Evolutionary conservation across 2,797 vertebrate species (phyloP).

Genomic region (Cryptoprocta ferox): DNA sequence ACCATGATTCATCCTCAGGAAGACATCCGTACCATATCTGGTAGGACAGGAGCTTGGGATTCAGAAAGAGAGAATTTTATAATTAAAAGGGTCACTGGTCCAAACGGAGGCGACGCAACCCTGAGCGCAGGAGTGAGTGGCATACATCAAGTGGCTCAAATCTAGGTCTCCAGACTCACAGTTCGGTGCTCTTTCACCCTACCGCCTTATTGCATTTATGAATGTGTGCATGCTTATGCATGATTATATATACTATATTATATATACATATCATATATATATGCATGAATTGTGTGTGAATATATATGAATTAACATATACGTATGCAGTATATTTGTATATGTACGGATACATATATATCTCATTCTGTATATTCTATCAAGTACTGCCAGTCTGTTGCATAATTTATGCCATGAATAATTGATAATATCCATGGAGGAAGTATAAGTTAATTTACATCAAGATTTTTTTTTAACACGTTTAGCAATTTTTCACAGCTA

Average conservation of each 20-base stretch:
- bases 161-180: not conserved
- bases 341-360: not conserved
- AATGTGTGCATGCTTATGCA: not conserved
- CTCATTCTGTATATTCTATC: constrained; percentile 34
- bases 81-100: not conserved
- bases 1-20: not conserved
- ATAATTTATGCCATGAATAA: constrained; percentile 78
- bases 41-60: not conserved
- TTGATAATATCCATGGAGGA: constrained; percentile 53
- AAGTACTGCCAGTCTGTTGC: constrained; percentile 47
- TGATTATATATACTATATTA: not conserved
- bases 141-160: not conserved
- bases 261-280: not conserved
- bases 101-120: not conserved
- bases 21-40: not conserved
- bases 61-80: not conserved
- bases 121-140: not conserved
- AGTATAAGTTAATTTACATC: constrained; percentile 73
- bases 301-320: not conserved
- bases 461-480: constrained; percentile 45
- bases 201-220: not conserved
- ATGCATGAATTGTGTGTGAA: not conserved
- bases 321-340: not conserved
- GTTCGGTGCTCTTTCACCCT: not conserved
- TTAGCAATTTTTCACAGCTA: constrained; percentile 54